Conservation (phyloP, 1,140 invertebrate genomes). For the Heterodera schachtii region DNA sequence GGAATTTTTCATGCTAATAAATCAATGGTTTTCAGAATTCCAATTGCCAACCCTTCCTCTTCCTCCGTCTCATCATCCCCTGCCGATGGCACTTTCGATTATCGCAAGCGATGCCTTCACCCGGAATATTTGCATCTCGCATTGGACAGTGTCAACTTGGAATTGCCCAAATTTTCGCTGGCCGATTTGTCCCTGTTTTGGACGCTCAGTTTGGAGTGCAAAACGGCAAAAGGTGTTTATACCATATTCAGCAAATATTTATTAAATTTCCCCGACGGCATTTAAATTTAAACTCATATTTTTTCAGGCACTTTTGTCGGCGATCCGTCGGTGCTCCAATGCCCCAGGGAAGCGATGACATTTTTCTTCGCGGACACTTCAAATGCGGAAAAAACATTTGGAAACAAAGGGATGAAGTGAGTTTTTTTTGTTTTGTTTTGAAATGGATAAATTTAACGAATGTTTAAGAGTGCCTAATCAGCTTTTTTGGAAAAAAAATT, state of each 20-base stretch:
- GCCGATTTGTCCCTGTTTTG: conserved; percentile 30
- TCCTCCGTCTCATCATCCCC: neutral
- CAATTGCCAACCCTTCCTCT: conserved; percentile 40
- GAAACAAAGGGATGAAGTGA: conserved; percentile 32
- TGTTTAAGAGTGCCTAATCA: too few relatives aligned
- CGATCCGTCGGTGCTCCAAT: conserved; percentile 33
- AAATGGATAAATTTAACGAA: neutral
- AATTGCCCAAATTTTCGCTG: conserved; percentile 46
- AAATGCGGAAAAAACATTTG: conserved; percentile 24
- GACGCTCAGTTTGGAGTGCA: conserved; percentile 38
- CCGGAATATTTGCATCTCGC: conserved; percentile 37
- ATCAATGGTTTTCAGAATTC: conserved; percentile 40
- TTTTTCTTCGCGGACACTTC: conserved; percentile 35
- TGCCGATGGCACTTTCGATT: neutral
- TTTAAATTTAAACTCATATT: neutral
- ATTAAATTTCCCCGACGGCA: too few relatives aligned
- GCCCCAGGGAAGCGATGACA: conserved; percentile 39
- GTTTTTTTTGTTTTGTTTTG: conserved; percentile 17
- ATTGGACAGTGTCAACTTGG: conserved; percentile 31
- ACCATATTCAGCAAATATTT: too few relatives aligned
- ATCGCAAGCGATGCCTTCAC: conserved; percentile 26
- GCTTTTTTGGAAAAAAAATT: too few relatives aligned
- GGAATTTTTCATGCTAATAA: neutral
- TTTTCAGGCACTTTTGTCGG: conserved; percentile 47
- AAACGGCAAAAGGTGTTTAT: conserved; percentile 34